Percentiles rank a stretch among this genome's conserved stretches.
phyloP scores from a whole-genome alignment of 2,888 invertebrate genomes.

The Taenaris catops region DNA sequence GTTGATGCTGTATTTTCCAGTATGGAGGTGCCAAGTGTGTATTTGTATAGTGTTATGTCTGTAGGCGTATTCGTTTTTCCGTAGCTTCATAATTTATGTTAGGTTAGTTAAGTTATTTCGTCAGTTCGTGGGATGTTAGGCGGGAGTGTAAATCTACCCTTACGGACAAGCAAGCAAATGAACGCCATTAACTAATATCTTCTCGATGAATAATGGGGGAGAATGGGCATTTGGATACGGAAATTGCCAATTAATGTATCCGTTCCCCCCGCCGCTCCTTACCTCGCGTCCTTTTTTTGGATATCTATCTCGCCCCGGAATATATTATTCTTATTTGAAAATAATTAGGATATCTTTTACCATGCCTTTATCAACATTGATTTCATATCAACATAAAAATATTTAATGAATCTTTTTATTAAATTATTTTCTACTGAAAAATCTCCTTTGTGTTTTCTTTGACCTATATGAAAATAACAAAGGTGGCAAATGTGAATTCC shows the following conservation, averaged over 20 bases:
- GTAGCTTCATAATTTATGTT: too few relatives aligned
- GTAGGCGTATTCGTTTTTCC: too few relatives aligned
- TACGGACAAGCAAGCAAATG: constrained; percentile 33
- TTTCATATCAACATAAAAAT: neutral
- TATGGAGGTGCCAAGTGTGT: too few relatives aligned
- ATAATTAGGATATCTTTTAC: constrained; percentile 43
- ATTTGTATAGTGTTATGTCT: too few relatives aligned
- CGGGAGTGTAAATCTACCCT: too few relatives aligned
- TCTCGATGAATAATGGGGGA: constrained; percentile 43
- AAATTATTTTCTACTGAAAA: too few relatives aligned
- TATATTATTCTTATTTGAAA: constrained; percentile 56
- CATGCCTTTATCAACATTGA: neutral
- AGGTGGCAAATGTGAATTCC: neutral
- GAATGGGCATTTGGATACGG: constrained; percentile 37
- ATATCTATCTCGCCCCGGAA: constrained; percentile 46
- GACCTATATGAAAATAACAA: too few relatives aligned
- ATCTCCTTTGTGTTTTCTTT: too few relatives aligned
- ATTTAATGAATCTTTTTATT: too few relatives aligned
- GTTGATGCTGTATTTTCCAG: too few relatives aligned
- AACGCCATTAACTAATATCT: constrained; percentile 48
- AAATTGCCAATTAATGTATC: constrained; percentile 67
- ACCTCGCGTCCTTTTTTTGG: constrained; percentile 35
- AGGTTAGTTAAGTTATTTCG: too few relatives aligned
- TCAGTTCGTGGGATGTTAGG: too few relatives aligned
- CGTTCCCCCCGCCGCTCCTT: constrained; percentile 29